phyloP scores from a whole-genome alignment of 1,140 invertebrate genomes.

The Drosophila nikananu region DNA sequence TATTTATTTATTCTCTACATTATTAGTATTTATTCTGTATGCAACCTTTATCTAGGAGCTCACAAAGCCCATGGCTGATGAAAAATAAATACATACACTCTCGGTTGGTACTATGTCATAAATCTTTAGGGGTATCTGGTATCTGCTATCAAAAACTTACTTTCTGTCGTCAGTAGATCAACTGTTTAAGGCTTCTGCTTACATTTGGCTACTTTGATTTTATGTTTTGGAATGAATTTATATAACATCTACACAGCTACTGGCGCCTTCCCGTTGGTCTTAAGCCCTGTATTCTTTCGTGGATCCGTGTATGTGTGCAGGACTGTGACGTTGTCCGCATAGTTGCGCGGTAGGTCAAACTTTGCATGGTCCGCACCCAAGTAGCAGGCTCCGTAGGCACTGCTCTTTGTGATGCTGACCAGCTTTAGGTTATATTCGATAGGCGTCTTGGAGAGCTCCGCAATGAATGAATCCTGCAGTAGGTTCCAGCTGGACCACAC shows the following conservation, averaged over 20 bases:
- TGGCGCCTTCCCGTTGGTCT: conserved; percentile 38
- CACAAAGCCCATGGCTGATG: neutral
- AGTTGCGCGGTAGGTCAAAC: conserved; percentile 85
- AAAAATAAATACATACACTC: neutral
- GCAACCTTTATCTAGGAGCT: neutral
- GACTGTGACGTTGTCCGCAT: conserved; percentile 86
- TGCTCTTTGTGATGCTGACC: conserved; percentile 88
- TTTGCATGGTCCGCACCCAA: conserved; percentile 89
- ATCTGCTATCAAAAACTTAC: no score
- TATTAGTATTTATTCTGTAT: neutral
- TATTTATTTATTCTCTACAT: neutral
- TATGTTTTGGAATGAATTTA: conserved; percentile 20
- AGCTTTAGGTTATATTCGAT: conserved; percentile 88
- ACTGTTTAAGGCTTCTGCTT: neutral
- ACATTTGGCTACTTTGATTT: conserved; percentile 22
- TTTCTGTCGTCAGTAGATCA: neutral
- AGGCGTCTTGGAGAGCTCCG: conserved; percentile 86
- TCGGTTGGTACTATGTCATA: neutral
- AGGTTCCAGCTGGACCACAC: conserved; percentile 97
- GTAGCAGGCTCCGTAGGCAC: conserved; percentile 91
- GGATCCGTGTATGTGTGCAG: conserved; percentile 82
- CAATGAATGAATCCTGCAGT: conserved; percentile 90
- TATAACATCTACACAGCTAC: conserved; percentile 7
- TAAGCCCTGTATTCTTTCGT: neutral
- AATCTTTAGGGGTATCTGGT: neutral